These are phyloP conservation scores for Hirtodrosophila cameraria DNA, from an alignment of 2,888 invertebrate genomes.

Conservation along the genomic window DNA sequence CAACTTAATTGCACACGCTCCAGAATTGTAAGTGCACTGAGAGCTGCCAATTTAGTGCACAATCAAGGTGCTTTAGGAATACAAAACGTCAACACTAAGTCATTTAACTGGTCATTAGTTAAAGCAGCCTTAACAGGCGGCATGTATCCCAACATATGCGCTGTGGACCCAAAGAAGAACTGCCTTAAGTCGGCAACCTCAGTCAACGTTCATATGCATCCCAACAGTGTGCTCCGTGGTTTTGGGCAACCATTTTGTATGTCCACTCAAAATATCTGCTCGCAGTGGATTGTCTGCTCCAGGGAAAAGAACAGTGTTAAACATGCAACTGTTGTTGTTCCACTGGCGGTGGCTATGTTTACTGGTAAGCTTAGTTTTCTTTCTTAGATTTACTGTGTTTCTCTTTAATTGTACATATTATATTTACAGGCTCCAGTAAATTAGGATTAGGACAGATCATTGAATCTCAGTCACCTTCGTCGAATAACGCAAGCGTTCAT, in stretches of 20 bases:
- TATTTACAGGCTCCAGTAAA: conserved; percentile 33
- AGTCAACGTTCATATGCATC: conserved; percentile 32
- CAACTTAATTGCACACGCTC: conserved; percentile 44
- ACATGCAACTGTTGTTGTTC: conserved; percentile 49
- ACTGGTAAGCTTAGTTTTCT: conserved; percentile 32
- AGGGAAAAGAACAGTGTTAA: conserved; percentile 84
- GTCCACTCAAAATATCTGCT: conserved; percentile 14
- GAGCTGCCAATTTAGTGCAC: conserved; percentile 44
- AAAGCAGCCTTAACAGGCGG: conserved; percentile 95
- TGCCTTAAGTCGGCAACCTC: conserved; percentile 43
- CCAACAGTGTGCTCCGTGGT: conserved; percentile 44
- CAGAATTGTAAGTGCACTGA: conserved; percentile 39
- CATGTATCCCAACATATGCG: conserved; percentile 88
- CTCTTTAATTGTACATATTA: neutral
- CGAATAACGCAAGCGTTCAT: conserved; percentile 8
- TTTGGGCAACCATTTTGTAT: conserved; percentile 40
- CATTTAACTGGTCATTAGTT: conserved; percentile 82
- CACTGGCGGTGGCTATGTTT: conserved; percentile 58
- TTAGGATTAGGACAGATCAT: conserved; percentile 24
- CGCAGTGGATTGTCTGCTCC: conserved; percentile 57
- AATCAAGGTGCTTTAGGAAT: conserved; percentile 42
- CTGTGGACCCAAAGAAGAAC: conserved; percentile 27
- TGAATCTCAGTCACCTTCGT: neutral
- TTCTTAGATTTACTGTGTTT: too few relatives aligned
- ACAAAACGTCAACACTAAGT: conserved; percentile 33